phyloP scores from a whole-genome alignment of 2,888 invertebrate species.

The Drosophila leonis region DNA sequence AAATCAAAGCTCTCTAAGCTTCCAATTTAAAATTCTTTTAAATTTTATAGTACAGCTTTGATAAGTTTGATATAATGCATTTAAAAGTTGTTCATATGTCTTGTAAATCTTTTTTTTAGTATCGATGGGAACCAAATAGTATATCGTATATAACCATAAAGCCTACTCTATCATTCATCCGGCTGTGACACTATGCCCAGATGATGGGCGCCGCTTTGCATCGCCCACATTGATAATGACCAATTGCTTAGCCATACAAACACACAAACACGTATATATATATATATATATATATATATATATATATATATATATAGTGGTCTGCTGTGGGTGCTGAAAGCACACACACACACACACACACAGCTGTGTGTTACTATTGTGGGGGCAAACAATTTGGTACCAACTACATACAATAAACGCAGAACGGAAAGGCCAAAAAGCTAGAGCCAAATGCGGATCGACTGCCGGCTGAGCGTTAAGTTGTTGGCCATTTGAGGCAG shows the following conservation, averaged over 20 bases:
- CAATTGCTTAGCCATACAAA: slow-evolving; percentile 14
- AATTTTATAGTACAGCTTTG: too few species aligned
- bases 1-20: too few species aligned
- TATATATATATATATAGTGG: slow-evolving; percentile 2
- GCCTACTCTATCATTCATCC: background rate
- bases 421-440: slow-evolving; percentile 75
- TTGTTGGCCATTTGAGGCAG: slow-evolving; percentile 69
- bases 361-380: slow-evolving; percentile 54
- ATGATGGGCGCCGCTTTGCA: slow-evolving; percentile 33
- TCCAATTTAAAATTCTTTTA: too few species aligned
- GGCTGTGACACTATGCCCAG: slow-evolving; percentile 2
- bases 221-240: slow-evolving; percentile 57
- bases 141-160: background rate
- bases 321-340: slow-evolving; percentile 60
- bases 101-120: too few species aligned
- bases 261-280: too few species aligned
- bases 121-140: background rate
- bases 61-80: too few species aligned
- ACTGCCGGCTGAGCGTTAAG: slow-evolving; percentile 43
- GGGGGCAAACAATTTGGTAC: slow-evolving; percentile 75
- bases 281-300: too few species aligned
- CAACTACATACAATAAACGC: slow-evolving; percentile 57
- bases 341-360: slow-evolving; percentile 27
- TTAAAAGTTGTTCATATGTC: too few species aligned
- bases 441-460: slow-evolving; percentile 64